Percentiles rank a stretch among this genome's conserved stretches.
These are phyloP conservation scores for Petromus typicus DNA, from an alignment of 2,113 vertebrate genomes.

Conservation along the genomic window DNA sequence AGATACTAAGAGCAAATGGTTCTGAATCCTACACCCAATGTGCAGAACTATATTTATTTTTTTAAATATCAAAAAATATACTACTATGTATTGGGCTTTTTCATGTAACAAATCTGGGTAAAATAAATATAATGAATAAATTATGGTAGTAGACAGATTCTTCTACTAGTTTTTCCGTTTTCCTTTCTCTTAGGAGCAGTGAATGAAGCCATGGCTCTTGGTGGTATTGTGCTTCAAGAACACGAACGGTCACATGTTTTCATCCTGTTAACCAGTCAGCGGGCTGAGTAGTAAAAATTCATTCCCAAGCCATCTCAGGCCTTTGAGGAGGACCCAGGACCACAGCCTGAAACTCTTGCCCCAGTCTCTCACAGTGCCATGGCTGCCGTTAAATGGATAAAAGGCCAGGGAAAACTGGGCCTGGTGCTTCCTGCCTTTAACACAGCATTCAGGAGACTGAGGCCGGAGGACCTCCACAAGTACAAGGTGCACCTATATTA, in stretches of 20 bases:
- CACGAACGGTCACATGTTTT: neutral
- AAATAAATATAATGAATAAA: conserved; percentile 65
- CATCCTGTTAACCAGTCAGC: conserved; percentile 31
- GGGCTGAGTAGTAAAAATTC: conserved; percentile 41
- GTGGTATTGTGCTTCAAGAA: conserved; percentile 51
- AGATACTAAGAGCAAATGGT: conserved; percentile 64
- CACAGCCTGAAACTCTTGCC: neutral
- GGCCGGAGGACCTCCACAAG: neutral
- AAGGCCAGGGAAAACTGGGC: neutral
- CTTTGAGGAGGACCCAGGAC: neutral
- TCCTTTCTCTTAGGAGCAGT: conserved; percentile 47
- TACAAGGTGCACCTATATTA: neutral
- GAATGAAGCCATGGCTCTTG: conserved; percentile 20
- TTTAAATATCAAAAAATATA: conserved; percentile 73
- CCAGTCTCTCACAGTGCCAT: neutral
- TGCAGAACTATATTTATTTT: conserved; percentile 69
- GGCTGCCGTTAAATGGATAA: neutral
- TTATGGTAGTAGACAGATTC: conserved; percentile 10
- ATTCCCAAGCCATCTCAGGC: neutral
- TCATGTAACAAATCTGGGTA: conserved; percentile 56
- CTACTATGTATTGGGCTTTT: conserved; percentile 48
- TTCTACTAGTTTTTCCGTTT: conserved; percentile 37
- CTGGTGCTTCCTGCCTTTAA: neutral
- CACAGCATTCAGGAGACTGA: neutral
- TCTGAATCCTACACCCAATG: conserved; percentile 56